These are phyloP conservation scores for Drosophila sulfurigaster DNA, from an alignment of 1,140 invertebrate genomes.

Conservation along the genomic window DNA sequence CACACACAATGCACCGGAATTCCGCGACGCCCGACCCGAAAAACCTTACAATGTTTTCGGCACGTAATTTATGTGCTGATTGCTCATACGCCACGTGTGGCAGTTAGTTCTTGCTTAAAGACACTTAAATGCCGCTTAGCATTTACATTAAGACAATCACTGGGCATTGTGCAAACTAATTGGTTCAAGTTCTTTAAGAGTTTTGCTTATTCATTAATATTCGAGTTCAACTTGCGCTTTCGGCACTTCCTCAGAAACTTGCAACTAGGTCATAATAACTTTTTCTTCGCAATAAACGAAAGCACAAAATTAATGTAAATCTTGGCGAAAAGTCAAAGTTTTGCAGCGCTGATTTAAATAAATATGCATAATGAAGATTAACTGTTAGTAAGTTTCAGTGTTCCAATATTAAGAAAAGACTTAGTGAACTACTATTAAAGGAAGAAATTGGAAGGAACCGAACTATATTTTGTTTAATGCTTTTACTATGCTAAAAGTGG, in stretches of 20 bases:
- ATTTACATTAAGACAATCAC: not conserved
- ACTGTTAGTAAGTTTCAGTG: too few relatives aligned
- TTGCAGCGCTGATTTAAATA: not conserved
- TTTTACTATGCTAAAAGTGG: too few relatives aligned
- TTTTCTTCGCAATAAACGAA: not conserved
- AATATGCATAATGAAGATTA: slow-evolving; percentile 6
- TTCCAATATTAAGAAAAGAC: not conserved
- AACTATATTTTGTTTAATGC: too few relatives aligned
- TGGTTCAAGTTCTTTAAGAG: not conserved
- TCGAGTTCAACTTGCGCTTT: slow-evolving; percentile 2
- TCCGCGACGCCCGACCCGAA: slow-evolving; percentile 53
- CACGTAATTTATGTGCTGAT: slow-evolving; percentile 68
- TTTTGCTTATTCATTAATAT: slow-evolving; percentile 19
- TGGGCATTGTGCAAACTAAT: slow-evolving; percentile 2
- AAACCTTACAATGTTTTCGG: slow-evolving; percentile 54
- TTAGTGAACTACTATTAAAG: too few relatives aligned
- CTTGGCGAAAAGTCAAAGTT: slow-evolving; percentile 6
- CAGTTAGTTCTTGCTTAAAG: slow-evolving; percentile 20
- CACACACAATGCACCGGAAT: slow-evolving; percentile 80
- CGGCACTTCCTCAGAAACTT: not conserved
- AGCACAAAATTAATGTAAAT: not conserved
- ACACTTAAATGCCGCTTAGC: slow-evolving; percentile 34
- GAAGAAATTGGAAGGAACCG: too few relatives aligned
- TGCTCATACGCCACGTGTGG: slow-evolving; percentile 72
- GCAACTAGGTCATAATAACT: slow-evolving; percentile 22